Base-by-base conservation (phyloP, 2,113 vertebrate genomes). In the Scytalopus superciliaris region DNA sequence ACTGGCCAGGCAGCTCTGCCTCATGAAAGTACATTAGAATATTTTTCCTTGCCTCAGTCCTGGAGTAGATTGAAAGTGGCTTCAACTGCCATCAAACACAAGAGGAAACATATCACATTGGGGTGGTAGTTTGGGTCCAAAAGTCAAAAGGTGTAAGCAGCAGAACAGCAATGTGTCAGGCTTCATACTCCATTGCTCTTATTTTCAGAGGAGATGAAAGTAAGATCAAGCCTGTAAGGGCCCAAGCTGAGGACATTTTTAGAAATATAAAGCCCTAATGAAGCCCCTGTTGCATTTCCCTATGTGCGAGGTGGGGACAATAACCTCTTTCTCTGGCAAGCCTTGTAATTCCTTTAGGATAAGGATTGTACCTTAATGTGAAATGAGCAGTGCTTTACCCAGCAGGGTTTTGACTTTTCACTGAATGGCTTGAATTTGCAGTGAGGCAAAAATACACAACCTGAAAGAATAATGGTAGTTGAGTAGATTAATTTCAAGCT, bases 381-480 rank as follows among this genome's bases (percentile, higher is more conserved):
- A 90, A 91, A 90, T 44, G 56, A 83, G 31, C 90, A 84, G 75
- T 2, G 6, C 59, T 83, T 90, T 85, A 75, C 85, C 64, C 78
- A 93, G 85, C 87, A 76, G 84, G 92, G n/a, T 47, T 80, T 75
- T 86, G 78, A 63, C 72, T 92, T 90, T 69, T 56, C 63, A 14
- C 37, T 96, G 72, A 95, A 88, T 8, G 39, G 24, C 60, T 87
- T 17, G 5, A 90, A 87, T 87, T 91, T 89, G 63, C 73, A 93
- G 40, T 0, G 2, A 91, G 59, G 63, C n/a, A 88, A 88, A 95
- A 95, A 80, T 47, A 63, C 72, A 83, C 77, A 91, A 85, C 88
- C 49, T 3, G 4, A 78, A 86, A 93, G 39, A 17, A 24, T 67
- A 80, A 74, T 15, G 14, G 44, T 37, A 53, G 31, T 93, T 63